Evolutionary conservation across 1,140 invertebrate genomes (phyloP).

Genomic region (Myzus persicae): DNA sequence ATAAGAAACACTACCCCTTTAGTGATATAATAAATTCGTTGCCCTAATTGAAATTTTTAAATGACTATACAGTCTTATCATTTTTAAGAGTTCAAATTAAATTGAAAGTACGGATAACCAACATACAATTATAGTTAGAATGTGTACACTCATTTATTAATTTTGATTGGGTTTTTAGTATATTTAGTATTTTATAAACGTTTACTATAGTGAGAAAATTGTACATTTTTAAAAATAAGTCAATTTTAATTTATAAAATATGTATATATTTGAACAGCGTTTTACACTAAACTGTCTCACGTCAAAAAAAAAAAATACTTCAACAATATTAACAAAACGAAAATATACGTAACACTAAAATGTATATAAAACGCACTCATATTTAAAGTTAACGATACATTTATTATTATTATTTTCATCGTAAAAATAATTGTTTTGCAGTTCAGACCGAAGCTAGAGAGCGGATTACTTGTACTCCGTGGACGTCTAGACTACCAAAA

Average conservation of each 20-base stretch:
- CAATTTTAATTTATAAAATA: background rate
- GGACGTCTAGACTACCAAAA: slow-evolving; percentile 89
- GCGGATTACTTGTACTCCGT: slow-evolving; percentile 75
- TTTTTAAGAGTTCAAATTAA: background rate
- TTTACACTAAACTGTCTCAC: background rate
- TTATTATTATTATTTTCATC: background rate
- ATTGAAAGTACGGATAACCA: background rate
- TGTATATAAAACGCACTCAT: background rate
- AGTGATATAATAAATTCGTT: background rate
- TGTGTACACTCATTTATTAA: background rate
- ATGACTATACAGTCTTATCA: background rate
- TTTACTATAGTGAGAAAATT: background rate
- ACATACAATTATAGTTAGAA: background rate
- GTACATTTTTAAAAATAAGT: background rate
- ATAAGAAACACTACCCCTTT: background rate
- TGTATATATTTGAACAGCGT: background rate
- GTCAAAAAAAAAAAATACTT: too few relatives aligned
- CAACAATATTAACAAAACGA: background rate
- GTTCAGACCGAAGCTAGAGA: slow-evolving; percentile 56
- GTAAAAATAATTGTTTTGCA: slow-evolving; percentile 9
- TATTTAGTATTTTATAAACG: background rate
- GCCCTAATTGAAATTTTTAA: background rate
- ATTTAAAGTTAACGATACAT: background rate
- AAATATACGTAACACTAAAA: background rate
- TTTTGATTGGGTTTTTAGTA: background rate